Evolutionary conservation across 2,888 invertebrate species (phyloP).

Genomic region (Dynastes hyllus): DNA sequence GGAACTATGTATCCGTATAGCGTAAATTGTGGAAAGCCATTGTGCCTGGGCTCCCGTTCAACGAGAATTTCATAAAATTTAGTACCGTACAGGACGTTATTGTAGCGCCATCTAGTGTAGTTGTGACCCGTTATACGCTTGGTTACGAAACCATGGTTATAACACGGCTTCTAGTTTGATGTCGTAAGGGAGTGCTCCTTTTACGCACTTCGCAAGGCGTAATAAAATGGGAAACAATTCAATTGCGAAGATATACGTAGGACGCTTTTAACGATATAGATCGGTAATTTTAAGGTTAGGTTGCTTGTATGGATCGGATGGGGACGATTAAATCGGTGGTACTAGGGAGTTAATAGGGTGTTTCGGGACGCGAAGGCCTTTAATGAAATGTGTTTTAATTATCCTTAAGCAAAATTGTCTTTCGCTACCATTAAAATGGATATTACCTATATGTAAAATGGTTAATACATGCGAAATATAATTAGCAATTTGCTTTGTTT

Average conservation of each 20-base stretch:
- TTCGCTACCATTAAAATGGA: too few relatives aligned
- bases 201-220: slow-evolving; percentile 10
- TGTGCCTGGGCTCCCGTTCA: slow-evolving; percentile 16
- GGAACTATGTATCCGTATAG: slow-evolving; percentile 8
- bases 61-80: slow-evolving; percentile 38
- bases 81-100: slow-evolving; percentile 15
- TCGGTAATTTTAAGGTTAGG: slow-evolving; percentile 26
- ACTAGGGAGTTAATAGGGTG: too few relatives aligned
- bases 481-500: too few relatives aligned
- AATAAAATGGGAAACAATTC: slow-evolving; percentile 33
- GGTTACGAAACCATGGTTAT: slow-evolving; percentile 24
- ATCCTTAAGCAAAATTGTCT: too few relatives aligned
- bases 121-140: neutral
- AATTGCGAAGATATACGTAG: slow-evolving; percentile 30
- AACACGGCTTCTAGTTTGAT: slow-evolving; percentile 29
- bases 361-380: too few relatives aligned
- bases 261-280: slow-evolving; percentile 8
- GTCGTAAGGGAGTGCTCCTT: slow-evolving; percentile 1
- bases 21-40: slow-evolving; percentile 35
- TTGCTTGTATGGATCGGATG: neutral
- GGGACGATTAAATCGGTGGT: too few relatives aligned
- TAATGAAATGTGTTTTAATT: too few relatives aligned
- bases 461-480: too few relatives aligned
- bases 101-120: neutral
- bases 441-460: too few relatives aligned